These are phyloP conservation scores for Neotoma lepida DNA, from an alignment of 2,113 vertebrate species.

Conservation along the genomic window DNA sequence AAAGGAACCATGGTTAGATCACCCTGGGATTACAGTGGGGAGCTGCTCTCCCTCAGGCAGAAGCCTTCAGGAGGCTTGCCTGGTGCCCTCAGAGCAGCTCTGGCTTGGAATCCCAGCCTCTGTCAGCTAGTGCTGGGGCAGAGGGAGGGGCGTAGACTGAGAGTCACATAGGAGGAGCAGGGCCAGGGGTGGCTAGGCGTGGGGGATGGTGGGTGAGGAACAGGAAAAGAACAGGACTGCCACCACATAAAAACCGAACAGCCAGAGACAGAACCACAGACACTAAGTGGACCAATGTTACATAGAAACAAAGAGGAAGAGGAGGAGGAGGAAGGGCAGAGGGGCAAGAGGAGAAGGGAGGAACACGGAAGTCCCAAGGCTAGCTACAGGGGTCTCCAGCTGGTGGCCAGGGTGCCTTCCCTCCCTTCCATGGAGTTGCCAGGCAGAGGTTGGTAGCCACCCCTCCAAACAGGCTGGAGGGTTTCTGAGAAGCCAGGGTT, in stretches of 20 bases:
- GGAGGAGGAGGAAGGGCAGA: no score
- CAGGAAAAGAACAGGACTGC: not conserved
- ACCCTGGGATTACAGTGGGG: not conserved
- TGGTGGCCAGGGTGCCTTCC: not conserved
- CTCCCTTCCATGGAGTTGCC: no score
- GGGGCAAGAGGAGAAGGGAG: no score
- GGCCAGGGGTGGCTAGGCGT: not conserved
- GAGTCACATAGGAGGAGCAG: not conserved
- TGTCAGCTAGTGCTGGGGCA: not conserved
- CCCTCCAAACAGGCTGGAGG: not conserved
- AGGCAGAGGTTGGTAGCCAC: not conserved
- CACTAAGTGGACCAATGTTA: not conserved
- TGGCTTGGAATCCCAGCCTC: not conserved
- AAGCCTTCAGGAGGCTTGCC: no score
- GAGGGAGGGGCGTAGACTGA: not conserved
- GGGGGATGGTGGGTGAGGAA: not conserved
- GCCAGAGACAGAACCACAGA: not conserved
- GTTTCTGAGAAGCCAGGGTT: not conserved
- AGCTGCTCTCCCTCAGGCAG: not conserved
- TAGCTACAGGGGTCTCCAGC: not conserved
- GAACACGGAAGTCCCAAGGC: not conserved
- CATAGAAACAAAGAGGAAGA: not conserved
- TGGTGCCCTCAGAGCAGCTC: rapidly evolving
- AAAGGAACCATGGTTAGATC: not conserved
- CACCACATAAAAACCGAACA: not conserved